Evolutionary conservation across 2,113 vertebrate species (phyloP), one percentile per base, ranked within the genome.

Genomic region (Alethe diademata): DNA sequence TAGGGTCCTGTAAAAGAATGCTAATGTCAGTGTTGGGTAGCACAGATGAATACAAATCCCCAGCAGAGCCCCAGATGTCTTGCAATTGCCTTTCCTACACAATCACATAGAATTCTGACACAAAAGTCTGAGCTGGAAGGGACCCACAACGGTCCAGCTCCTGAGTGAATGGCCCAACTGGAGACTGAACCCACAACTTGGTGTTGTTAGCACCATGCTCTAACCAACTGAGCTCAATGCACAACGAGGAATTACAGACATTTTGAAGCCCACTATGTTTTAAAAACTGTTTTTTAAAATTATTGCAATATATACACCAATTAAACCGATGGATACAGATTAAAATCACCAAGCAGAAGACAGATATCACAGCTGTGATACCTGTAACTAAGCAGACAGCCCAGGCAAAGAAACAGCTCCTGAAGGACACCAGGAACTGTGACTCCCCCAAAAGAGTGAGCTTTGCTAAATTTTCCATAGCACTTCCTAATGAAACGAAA

Each of bases 1-100:
- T 12, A 31, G 19, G n/a, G 25, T 57, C 31, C 42, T 35, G 16
- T 8, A 28, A 79, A 51, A 22, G 36, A 75, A 51, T 35, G n/a
- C 0, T 1, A 2, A 17, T 3, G 38, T 57, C 53, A 73, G 8
- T 10, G 15, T 2, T 20, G 36, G 36, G 45, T 15, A 43, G 71
- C 36, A 70, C 0, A 1, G 42, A 42, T 18, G 26, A 40, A 83
- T 91, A 38, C 26, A 48, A 72, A 69, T 5, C 43, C 45, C 35
- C 25, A 7, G 35, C 42, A 92, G 45, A 25, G 17, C 13, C 33
- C 42, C 43, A n/a, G 23, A 6, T 42, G 29, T 43, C 61, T 14
- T 8, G 16, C 29, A 56, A 14, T 8, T 19, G 40, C 28, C n/a
- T 51, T 78, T 82, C 48, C 51, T 16, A 67, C 29, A 11, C 12